Evolutionary conservation across 2,797 vertebrate species (phyloP), one percentile per base, ranked within the genome.

Genomic region (Enteromius radiatus): DNA sequence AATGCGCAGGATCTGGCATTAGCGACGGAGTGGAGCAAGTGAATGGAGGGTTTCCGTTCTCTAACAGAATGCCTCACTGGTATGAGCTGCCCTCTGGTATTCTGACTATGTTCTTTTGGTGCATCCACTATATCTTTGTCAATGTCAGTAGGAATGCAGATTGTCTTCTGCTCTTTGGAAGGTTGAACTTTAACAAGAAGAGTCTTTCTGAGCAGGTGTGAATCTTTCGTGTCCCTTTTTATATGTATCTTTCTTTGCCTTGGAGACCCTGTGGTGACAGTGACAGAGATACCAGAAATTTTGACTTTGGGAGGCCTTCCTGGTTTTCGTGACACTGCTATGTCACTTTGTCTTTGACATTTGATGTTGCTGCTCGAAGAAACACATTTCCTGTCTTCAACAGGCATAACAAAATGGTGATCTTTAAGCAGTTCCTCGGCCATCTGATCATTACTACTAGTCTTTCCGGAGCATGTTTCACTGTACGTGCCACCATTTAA

Each of bases 221-320:
- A 90, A 28, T 86, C 89, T 49, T 84, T 86, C 81, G 93, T 89
- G 17, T 95, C 94, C 73, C 93, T 96, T 85, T 94, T 96, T 64
- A 98, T 93, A 89, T 93, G 94, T 87, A 98, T 96, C 94, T 95
- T 96, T 80, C 96, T 96, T 89, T 96, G 95, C 85, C 96, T 94
- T 88, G 97, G 96, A 84, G 97, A 97, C 86, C 95, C 91, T 81
- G 96, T 95, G 47, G 92, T 96, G 88, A 98, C 92, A 41, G 97
- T 98, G 84, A 98, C 96, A 28, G 96, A 98, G 89, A 99, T 98
- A 82, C 97, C 97, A 3, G 97, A 97, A 85, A 98, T 96, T 93
- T 96, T 99, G 36, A 99, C 95, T 93, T 98, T 98, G 83, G 97
- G 96, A 64, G 97, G 97, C 90, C 97, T 94, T 76, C 97, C 97